These are phyloP conservation scores for Argyra leucocephala DNA, from an alignment of 2,888 invertebrate species.

Conservation along the genomic window DNA sequence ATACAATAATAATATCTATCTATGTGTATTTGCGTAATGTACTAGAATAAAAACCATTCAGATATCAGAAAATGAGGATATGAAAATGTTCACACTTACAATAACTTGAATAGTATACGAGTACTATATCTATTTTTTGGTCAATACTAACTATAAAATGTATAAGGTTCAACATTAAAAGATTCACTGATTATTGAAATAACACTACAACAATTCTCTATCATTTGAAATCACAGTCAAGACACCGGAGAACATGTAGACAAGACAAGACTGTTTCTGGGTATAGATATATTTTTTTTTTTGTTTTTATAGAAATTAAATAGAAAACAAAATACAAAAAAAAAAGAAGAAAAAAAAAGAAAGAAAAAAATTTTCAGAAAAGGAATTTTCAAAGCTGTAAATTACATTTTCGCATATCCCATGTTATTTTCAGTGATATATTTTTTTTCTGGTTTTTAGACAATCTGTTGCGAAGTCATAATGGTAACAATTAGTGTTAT, in stretches of 20 bases:
- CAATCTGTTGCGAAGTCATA: no score
- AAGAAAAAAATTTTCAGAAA: background rate
- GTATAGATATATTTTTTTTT: background rate
- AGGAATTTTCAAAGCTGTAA: background rate
- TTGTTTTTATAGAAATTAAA: background rate
- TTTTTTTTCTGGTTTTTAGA: background rate
- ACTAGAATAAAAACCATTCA: background rate
- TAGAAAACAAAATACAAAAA: background rate
- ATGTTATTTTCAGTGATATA: background rate
- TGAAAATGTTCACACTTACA: background rate
- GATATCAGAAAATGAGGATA: background rate
- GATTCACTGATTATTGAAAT: background rate
- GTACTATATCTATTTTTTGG: background rate
- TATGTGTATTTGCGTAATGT: background rate
- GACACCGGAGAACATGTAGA: background rate
- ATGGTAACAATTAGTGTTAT: no score
- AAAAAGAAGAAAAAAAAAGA: background rate
- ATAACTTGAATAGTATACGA: background rate
- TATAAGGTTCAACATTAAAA: background rate
- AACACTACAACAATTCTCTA: background rate
- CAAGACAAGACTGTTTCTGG: background rate
- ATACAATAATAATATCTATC: background rate
- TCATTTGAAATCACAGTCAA: constrained; percentile 1
- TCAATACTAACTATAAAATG: background rate
- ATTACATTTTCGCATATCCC: constrained; percentile 1